These are phyloP conservation scores for Melinopterus prodromus DNA, from an alignment of 2,888 invertebrate genomes.

Conservation along the genomic window DNA sequence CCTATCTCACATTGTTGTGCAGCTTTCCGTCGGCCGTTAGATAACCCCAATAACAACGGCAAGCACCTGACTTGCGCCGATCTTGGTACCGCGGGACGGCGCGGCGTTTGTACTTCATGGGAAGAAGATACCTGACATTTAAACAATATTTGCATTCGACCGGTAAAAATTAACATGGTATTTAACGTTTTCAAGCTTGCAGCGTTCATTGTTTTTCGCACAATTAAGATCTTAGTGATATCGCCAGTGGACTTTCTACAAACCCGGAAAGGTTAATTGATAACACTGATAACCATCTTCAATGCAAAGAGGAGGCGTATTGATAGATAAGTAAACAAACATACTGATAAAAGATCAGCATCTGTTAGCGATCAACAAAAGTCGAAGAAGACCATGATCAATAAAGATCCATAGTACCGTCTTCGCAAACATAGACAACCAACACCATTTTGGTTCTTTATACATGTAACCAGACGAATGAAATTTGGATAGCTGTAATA, in stretches of 20 bases:
- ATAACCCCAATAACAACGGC: not conserved
- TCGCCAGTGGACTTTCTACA: not conserved
- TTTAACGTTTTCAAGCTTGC: not conserved
- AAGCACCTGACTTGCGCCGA: not conserved
- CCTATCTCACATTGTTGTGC: not conserved
- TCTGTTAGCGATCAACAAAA: no score
- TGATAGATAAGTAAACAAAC: not conserved
- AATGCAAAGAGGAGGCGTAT: not conserved
- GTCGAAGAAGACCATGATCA: no score
- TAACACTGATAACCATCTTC: not conserved
- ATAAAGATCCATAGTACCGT: no score
- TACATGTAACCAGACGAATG: no score
- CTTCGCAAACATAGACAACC: no score
- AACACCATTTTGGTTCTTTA: no score
- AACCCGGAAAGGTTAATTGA: not conserved
- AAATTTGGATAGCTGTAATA: no score
- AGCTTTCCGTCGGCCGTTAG: not conserved
- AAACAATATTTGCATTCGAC: not conserved
- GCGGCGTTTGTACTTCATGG: not conserved
- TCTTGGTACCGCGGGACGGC: not conserved
- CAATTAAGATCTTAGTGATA: not conserved
- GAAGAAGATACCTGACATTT: slow-evolving; percentile 4
- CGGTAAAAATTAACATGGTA: not conserved
- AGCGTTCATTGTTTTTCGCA: not conserved
- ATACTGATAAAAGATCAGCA: not conserved